Evolutionary conservation across 35 echinoderm and acorn worm genomes (phyloP), one percentile per base, ranked within the genome.

Genomic region (Eucidaris tribuloides): DNA sequence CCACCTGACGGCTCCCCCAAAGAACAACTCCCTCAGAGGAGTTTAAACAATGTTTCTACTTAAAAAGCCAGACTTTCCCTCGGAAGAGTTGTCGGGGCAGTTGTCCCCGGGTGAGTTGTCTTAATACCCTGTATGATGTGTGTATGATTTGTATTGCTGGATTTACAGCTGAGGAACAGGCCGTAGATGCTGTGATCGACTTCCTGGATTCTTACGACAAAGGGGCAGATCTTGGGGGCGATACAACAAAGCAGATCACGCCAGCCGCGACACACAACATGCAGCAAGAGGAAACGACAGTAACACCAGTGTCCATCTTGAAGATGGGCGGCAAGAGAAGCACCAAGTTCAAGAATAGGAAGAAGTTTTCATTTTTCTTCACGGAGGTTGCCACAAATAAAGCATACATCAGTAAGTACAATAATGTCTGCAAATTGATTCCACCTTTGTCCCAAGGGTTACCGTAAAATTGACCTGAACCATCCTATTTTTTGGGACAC

Each of bases 381-480:
- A 54, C 71, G 50, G 80, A 90, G 37, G 58, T 76, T 2, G 62
- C 87, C 30, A 42, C 59, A 44, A 7, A 5, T 18, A 90, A 78
- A 54, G 79, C 87, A 13, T 77, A 42, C 31, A 90, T 90, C n/a
- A 76, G 87, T 90, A 84, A 90, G 87, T 83, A n/a, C n/a, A n/a
- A n/a, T n/a, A n/a, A n/a, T n/a, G n/a, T n/a, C n/a, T n/a, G n/a
- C n/a, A n/a, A n/a, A n/a, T n/a, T n/a, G n/a, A n/a, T n/a, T n/a
- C n/a, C n/a, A n/a, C n/a, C n/a, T n/a, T n/a, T n/a, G n/a, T n/a
- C n/a, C n/a, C n/a, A n/a, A n/a, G n/a, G n/a, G n/a, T n/a, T n/a
- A n/a, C n/a, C n/a, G n/a, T n/a, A n/a, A n/a, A n/a, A n/a, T n/a
- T n/a, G n/a, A n/a, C n/a, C n/a, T n/a, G n/a, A n/a, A n/a, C n/a